A percentile compares a stretch with the other conserved stretches of the same genome.
Conservation (phyloP, 2,113 vertebrate genomes). For the Forbesichthys papilliferus region DNA sequence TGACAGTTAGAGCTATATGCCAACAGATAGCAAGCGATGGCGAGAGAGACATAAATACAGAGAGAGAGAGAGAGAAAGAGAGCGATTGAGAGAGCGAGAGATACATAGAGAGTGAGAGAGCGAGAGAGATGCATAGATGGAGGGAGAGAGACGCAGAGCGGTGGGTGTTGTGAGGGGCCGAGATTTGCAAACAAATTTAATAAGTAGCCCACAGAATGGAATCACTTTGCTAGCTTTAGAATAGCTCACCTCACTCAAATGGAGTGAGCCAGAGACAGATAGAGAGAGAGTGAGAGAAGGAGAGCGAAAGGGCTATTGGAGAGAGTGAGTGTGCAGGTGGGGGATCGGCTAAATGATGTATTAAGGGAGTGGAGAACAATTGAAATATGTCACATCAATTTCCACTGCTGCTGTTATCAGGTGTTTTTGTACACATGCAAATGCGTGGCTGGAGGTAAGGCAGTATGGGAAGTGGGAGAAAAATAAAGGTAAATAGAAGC, state of each 20-base stretch:
- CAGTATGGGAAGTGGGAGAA: neutral
- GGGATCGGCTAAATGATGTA: conserved; percentile 36
- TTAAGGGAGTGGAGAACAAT: conserved; percentile 55
- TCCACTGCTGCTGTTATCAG: conserved; percentile 47
- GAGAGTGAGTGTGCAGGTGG: conserved; percentile 7
- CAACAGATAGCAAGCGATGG: conserved; percentile 39
- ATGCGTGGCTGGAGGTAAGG: conserved; percentile 15
- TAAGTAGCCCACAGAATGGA: conserved; percentile 72
- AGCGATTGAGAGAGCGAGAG: conserved; percentile 21
- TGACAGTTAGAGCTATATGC: conserved; percentile 51
- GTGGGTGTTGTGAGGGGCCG: conserved; percentile 41
- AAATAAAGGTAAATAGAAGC: neutral
- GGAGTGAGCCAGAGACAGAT: conserved; percentile 38
- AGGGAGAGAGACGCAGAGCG: conserved; percentile 6
- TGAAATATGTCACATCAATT: conserved; percentile 64
- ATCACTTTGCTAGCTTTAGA: conserved; percentile 65
- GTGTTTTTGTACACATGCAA: conserved; percentile 47
- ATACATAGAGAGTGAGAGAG: neutral
- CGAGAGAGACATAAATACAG: conserved; percentile 10
- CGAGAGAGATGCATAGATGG: conserved; percentile 31
- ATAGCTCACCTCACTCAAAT: conserved; percentile 64
- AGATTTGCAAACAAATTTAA: conserved; percentile 79
- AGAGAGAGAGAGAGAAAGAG: conserved; percentile 26
- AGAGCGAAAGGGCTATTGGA: conserved; percentile 25
- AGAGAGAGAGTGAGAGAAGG: conserved; percentile 36